A percentile compares a stretch with the other conserved stretches of the same genome.
Conservation (phyloP, 2,113 vertebrate species). For the Hiodon alosoides region DNA sequence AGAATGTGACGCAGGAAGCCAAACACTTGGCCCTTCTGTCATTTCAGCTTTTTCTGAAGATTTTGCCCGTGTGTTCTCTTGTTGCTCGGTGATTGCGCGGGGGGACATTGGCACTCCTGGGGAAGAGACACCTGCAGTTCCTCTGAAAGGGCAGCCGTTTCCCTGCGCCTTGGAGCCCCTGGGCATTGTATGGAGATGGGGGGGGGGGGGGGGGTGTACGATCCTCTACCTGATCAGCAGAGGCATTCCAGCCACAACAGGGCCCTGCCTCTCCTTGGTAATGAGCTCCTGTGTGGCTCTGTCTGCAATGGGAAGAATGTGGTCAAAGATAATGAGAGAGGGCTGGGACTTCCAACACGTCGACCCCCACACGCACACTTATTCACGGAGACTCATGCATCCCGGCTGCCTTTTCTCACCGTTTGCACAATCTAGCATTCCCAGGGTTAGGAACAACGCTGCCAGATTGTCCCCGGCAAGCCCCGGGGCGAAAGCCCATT, state of each 20-base stretch:
- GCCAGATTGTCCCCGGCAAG: constrained; percentile 69
- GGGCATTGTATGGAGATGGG: constrained; percentile 63
- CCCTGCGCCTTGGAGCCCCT: constrained; percentile 62
- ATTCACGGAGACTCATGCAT: constrained; percentile 79
- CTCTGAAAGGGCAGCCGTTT: constrained; percentile 75
- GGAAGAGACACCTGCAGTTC: constrained; percentile 77
- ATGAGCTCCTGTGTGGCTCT: constrained; percentile 72
- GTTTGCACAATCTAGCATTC: constrained; percentile 74
- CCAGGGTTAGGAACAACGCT: constrained; percentile 75
- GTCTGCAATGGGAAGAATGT: constrained; percentile 73
- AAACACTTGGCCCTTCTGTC: constrained; percentile 74
- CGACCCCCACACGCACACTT: constrained; percentile 44
- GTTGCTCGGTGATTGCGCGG: constrained; percentile 71
- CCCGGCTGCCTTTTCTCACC: constrained; percentile 78
- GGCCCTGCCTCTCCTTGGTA: constrained; percentile 73
- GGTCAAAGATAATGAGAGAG: constrained; percentile 78
- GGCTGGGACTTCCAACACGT: constrained; percentile 75
- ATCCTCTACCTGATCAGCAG: constrained; percentile 81
- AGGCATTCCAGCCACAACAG: constrained; percentile 75
- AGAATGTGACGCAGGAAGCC: constrained; percentile 70
- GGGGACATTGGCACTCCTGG: constrained; percentile 67
- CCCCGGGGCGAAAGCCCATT: constrained; percentile 58
- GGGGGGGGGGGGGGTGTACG: constrained; percentile 64
- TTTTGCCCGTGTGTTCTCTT: constrained; percentile 71
- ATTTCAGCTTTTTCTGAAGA: constrained; percentile 70